Evolutionary conservation across 2,797 vertebrate genomes (phyloP), one percentile per base, ranked within the genome.

Genomic region (Tenualosa ilisha): DNA sequence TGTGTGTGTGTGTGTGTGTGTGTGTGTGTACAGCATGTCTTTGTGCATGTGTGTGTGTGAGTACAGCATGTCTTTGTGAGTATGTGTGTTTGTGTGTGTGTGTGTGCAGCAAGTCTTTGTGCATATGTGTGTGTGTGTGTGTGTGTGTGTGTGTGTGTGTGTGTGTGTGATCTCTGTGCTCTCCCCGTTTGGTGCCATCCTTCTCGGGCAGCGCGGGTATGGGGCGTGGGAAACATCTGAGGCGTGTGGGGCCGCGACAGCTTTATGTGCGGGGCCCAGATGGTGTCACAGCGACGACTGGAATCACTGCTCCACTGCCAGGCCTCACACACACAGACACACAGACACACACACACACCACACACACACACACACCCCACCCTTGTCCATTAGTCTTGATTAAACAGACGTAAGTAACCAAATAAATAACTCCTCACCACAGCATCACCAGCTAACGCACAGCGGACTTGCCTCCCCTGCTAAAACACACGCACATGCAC

Each of bases 261-360:
- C 92, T 95, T 96, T 95, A 95, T 95, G 94, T 93, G 92, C 94
- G 90, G 93, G 91, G 94, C 93, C 95, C 96, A 96, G 95, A 96
- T 96, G 96, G 96, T 95, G 92, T 94, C 94, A 95, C 95, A 96
- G 96, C 94, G 91, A 93, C 91, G 88, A 93, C 91, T 93, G 93
- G 94, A 94, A 96, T 93, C 90, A 89, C 93, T 95, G 94, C 94
- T 92, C 93, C 95, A 91, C 91, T 93, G 93, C 94, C 91, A 92
- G 85, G n/a, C 92, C 93, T 84, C 26, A 12, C 22, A 13, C 65
- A 72, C 81, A 40, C n/a, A n/a, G n/a, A n/a, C n/a, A n/a, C n/a
- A n/a, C n/a, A n/a, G n/a, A n/a, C n/a, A n/a, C n/a, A n/a, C n/a
- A n/a, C n/a, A n/a, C n/a, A n/a, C n/a, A n/a, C n/a, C n/a, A n/a